Conservation (phyloP, 1,140 invertebrate species). For the Drosophila erecta region DNA sequence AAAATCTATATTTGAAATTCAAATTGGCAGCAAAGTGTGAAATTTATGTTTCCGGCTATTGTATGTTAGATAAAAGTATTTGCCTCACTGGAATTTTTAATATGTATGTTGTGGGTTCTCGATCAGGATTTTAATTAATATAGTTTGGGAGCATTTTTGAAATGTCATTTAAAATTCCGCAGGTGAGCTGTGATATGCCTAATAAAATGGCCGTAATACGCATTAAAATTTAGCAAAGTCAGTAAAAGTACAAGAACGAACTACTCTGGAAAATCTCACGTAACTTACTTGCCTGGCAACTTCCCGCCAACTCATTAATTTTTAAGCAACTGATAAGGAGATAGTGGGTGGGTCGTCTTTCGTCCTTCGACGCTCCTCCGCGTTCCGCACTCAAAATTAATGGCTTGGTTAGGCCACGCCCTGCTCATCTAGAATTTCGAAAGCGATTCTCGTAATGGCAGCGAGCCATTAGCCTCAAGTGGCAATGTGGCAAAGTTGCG, state of each 20-base stretch:
- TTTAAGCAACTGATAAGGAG: constrained; percentile 39
- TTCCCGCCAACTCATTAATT: constrained; percentile 34
- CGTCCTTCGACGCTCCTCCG: background rate
- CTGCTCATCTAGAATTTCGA: constrained; percentile 40
- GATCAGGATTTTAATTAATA: too few species aligned
- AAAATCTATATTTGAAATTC: constrained; percentile 6
- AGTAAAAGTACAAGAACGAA: background rate
- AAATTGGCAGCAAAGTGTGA: constrained; percentile 10
- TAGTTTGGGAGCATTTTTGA: too few species aligned
- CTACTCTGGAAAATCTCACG: background rate
- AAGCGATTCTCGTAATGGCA: constrained; percentile 37
- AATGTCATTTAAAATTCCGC: too few species aligned
- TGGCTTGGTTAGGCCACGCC: constrained; percentile 27
- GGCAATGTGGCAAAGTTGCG: constrained; percentile 40
- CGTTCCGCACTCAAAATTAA: constrained; percentile 17
- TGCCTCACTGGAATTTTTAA: background rate
- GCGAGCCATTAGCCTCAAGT: constrained; percentile 46
- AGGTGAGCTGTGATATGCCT: too few species aligned
- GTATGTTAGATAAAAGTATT: background rate
- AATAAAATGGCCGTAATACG: too few species aligned
- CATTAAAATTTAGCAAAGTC: background rate
- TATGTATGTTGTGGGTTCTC: too few species aligned
- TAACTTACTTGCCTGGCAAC: background rate
- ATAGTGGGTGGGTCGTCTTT: constrained; percentile 2
- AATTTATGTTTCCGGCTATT: constrained; percentile 22